Conservation (phyloP, 2,113 vertebrate genomes). For the Sminthopsis crassicaudata region DNA sequence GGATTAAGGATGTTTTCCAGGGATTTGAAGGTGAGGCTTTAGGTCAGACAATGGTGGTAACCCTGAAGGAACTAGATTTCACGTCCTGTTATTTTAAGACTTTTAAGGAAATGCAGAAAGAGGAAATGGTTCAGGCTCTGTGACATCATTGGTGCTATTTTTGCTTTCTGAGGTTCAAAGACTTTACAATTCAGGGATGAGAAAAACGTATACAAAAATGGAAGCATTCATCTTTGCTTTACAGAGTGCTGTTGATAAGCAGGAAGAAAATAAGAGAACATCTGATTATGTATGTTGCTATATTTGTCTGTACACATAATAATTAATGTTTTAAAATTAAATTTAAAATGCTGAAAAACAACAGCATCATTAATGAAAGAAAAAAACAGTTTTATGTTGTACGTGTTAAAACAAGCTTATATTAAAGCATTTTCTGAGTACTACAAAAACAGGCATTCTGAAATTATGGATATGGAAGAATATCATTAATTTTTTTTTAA, state of each 20-base stretch:
- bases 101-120: constrained; percentile 84
- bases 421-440: constrained; percentile 30
- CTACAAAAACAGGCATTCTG: constrained; percentile 5
- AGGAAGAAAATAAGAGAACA: constrained; percentile 40
- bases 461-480: constrained; percentile 13
- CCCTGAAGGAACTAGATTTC: constrained; percentile 71
- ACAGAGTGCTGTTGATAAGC: background rate
- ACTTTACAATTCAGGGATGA: constrained; percentile 79
- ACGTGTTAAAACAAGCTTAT: constrained; percentile 41
- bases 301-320: background rate
- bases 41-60: constrained; percentile 57
- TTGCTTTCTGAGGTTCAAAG: constrained; percentile 79
- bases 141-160: constrained; percentile 85
- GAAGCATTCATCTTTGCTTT: constrained; percentile 30
- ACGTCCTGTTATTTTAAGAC: constrained; percentile 80
- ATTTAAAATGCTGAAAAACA: background rate
- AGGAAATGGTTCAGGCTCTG: constrained; percentile 81
- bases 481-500: constrained; percentile 36
- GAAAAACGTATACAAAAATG: constrained; percentile 79
- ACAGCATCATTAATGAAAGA: background rate
- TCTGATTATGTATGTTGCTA: background rate
- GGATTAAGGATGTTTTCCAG: constrained; percentile 45
- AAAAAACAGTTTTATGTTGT: background rate
- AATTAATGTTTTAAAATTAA: background rate
- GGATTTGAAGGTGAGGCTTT: constrained; percentile 55